phyloP scores from a whole-genome alignment of 1,140 invertebrate species.

The Marisa cornuarietis region DNA sequence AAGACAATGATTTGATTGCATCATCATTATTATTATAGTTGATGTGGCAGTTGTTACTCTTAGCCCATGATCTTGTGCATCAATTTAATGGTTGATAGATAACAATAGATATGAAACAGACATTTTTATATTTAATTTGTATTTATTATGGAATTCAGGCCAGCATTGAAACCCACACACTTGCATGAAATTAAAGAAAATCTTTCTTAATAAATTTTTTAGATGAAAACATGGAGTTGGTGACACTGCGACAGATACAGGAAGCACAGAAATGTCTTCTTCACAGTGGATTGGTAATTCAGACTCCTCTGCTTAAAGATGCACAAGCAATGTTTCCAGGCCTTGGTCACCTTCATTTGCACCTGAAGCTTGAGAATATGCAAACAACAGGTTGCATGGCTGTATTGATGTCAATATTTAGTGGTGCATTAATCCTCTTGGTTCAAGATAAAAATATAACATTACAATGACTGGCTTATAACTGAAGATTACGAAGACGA shows the following conservation, averaged over 20 bases:
- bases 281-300: constrained; percentile 33
- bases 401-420: not conserved
- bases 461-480: too few species aligned
- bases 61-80: too few species aligned
- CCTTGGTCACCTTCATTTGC: constrained; percentile 40
- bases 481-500: too few species aligned
- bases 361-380: constrained; percentile 59
- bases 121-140: not conserved
- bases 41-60: too few species aligned
- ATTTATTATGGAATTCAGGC: not conserved
- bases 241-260: constrained; percentile 40
- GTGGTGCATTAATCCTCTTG: not conserved
- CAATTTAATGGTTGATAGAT: too few species aligned
- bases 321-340: constrained; percentile 41
- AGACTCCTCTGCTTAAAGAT: constrained; percentile 47
- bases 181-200: not conserved
- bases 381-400: constrained; percentile 56
- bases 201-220: not conserved
- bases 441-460: too few species aligned
- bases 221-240: constrained; percentile 1
- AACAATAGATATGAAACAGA: too few species aligned
- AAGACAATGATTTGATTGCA: too few species aligned
- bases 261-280: constrained; percentile 31
- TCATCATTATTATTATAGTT: too few species aligned
- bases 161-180: not conserved